Evolutionary conservation across 2,113 vertebrate species (phyloP), one percentile per base, ranked within the genome.

Genomic region (Cryptomyrus ogoouensis): DNA sequence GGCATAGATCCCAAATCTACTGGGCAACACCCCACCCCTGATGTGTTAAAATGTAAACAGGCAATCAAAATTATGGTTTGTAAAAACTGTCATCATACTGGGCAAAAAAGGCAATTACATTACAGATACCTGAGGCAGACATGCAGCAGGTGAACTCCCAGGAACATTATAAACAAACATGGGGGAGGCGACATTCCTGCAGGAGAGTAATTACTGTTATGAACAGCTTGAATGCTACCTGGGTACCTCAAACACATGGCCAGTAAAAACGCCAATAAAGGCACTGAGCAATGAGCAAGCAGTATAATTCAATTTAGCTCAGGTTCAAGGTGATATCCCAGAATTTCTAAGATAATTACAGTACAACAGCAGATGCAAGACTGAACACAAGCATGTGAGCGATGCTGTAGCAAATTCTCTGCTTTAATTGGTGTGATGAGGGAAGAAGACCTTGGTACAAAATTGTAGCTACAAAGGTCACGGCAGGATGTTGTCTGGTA

Each of bases 281-380:
- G 17, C 15, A 42, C 5, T 42, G 2, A 80, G 74, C 31, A 42
- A 80, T 80, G 35, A n/a, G 39, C 21, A 84, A 3, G 83, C 21
- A 47, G 19, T 47, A n/a, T 84, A 84, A 84, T 84, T 84, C 44
- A 84, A 84, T 84, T 84, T 84, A 84, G 83, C 19, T 21, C 42
- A 47, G 83, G 42, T 46, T 47, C 83, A 84, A 84, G 83, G 42
- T 47, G 39, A 84, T 24, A 84, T n/a, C 83, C 44, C 39, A 24
- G 83, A 84, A 84, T 84, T 83, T 46, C 83, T n/a, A 84, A 84
- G 83, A 84, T 46, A 84, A 84, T 84, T 84, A n/a, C 42, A n/a
- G 47, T 84, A n/a, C 42, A n/a, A 84, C 19, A 12, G 42, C 44
- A 84, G 24, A 84, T 47, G 39, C 83, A 47, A 46, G 42, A 46